Base-by-base conservation (phyloP, 1,140 invertebrate genomes). In the Arion vulgaris region DNA sequence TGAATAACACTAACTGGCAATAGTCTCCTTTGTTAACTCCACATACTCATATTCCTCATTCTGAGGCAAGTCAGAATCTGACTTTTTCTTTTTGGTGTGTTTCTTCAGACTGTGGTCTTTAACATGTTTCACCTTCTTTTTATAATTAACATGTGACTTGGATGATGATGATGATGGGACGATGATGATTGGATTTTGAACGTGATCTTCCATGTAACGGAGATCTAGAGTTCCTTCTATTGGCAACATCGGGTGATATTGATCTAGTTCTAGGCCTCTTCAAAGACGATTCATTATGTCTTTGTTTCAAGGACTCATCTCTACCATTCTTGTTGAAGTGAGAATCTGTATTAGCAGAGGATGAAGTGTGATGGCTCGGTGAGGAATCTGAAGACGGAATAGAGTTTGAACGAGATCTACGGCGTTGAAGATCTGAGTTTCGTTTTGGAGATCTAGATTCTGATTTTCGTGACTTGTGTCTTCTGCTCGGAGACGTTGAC, bases 401-500 rank as follows among this genome's bases (percentile, higher is more conserved):
- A 39, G n/a, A 81, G 23, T 38, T 73, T 72, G 80, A 84, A 39
- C 68, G 62, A 36, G 23, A 36, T 71, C 34, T 62, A 45, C 49
- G 62, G 49, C 13, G n/a, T 57, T 45, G 26, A n/a, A 51, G 26
- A n/a, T n/a, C 34, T n/a, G n/a, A n/a, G n/a, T n/a, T n/a, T n/a
- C n/a, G n/a, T n/a, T 13, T 41, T 41, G 36, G 41, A 28, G 74
- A 83, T 23, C 76, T 72, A 53, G 78, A 84, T 38, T 80, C 84
- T 49, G 71, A 76, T 36, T 49, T 53, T 19, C 73, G 28, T 39
- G 45, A 68, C 23, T 28, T 76, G 23, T 13, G 34, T 38, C 39
- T 73, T 77, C 82, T 83, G 36, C 51, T 62, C 81, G 83, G 83
- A 71, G 87, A 88, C n/a, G 80, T 82, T 57, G 85, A 87, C 49